phyloP scores from a whole-genome alignment of 2,888 invertebrate species.

The Rhogogaster chlorosoma region DNA sequence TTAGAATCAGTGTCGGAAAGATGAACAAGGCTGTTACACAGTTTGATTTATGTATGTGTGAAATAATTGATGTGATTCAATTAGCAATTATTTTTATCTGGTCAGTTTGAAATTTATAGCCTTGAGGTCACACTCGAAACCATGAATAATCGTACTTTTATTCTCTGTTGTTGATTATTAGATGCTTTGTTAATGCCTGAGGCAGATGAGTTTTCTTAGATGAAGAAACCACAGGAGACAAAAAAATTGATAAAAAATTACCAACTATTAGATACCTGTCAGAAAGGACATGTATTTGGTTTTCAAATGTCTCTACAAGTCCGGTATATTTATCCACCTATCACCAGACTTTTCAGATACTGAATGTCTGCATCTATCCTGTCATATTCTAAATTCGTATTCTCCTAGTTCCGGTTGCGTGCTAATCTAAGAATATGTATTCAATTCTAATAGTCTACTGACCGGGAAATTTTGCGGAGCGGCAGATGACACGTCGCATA shows the following conservation, averaged over 20 bases:
- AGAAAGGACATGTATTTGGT: neutral
- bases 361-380: neutral
- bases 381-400: neutral
- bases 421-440: neutral
- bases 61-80: constrained; percentile 8
- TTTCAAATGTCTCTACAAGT: neutral
- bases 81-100: neutral
- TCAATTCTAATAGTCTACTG: neutral
- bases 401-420: neutral
- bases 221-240: neutral
- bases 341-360: neutral
- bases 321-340: neutral
- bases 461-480: neutral
- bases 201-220: neutral
- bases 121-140: constrained; percentile 17
- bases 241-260: neutral
- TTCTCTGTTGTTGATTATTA: constrained; percentile 2
- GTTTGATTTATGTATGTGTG: neutral
- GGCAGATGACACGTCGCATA: neutral
- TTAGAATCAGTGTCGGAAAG: neutral
- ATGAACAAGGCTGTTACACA: neutral
- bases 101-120: neutral
- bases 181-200: neutral
- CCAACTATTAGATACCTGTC: neutral
- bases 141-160: constrained; percentile 8